phyloP scores from a whole-genome alignment of 1,140 invertebrate species.

The Drosophila arawakana region DNA sequence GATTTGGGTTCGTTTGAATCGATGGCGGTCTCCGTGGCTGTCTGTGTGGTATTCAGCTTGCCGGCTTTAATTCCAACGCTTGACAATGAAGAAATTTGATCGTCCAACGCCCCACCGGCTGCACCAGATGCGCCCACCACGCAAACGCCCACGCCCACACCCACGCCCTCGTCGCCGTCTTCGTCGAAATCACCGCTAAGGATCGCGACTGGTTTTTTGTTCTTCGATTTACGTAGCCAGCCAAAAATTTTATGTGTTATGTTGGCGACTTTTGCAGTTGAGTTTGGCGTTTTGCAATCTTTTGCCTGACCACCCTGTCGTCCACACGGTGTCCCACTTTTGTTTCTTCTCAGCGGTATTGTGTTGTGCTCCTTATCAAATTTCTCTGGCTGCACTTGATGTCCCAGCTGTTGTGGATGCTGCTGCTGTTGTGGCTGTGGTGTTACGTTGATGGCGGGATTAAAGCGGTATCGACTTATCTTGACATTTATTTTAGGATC shows the following conservation, averaged over 20 bases:
- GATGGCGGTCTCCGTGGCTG: slow-evolving; percentile 80
- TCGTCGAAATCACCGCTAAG: slow-evolving; percentile 76
- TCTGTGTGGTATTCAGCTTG: slow-evolving; percentile 82
- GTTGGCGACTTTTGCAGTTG: slow-evolving; percentile 80
- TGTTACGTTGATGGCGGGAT: slow-evolving; percentile 73
- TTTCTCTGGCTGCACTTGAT: slow-evolving; percentile 16
- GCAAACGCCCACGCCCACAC: slow-evolving; percentile 66
- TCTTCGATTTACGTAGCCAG: slow-evolving; percentile 77
- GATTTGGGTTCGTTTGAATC: slow-evolving; percentile 83
- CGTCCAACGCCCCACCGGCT: slow-evolving; percentile 55
- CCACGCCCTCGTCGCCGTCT: slow-evolving; percentile 72
- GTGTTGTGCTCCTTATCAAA: slow-evolving; percentile 5
- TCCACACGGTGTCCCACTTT: slow-evolving; percentile 28
- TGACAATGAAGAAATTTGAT: slow-evolving; percentile 69
- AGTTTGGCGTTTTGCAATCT: slow-evolving; percentile 77
- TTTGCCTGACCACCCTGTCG: slow-evolving; percentile 42
- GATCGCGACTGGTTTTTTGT: slow-evolving; percentile 77
- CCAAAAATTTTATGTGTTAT: slow-evolving; percentile 83
- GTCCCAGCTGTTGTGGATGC: slow-evolving; percentile 26
- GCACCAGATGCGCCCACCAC: slow-evolving; percentile 56
- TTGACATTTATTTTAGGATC: slow-evolving; percentile 62
- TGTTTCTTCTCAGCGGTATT: slow-evolving; percentile 22
- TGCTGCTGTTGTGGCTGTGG: slow-evolving; percentile 59
- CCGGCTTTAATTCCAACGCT: slow-evolving; percentile 74
- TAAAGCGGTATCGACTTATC: slow-evolving; percentile 75